These are phyloP conservation scores for Anodontia alba DNA, from an alignment of 2,888 invertebrate genomes.

Conservation along the genomic window DNA sequence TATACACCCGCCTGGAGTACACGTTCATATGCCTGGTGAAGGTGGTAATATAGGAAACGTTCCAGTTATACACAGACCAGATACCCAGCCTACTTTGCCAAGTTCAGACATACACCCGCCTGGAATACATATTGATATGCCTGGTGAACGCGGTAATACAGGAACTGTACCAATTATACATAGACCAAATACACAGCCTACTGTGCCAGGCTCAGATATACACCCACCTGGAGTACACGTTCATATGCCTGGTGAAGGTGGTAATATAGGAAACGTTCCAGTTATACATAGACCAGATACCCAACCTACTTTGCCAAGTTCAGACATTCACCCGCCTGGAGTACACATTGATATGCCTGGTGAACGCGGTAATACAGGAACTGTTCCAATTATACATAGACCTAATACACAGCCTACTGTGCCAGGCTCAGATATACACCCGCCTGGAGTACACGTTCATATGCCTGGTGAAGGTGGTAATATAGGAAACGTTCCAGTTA, in stretches of 20 bases:
- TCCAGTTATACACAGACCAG: not conserved
- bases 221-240: not conserved
- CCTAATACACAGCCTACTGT: too few relatives aligned
- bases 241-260: not conserved
- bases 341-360: not conserved
- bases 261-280: not conserved
- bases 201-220: not conserved
- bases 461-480: not conserved
- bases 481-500: not conserved
- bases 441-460: not conserved
- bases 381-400: not conserved
- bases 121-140: too few relatives aligned
- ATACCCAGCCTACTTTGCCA: too few relatives aligned
- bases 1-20: not conserved
- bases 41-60: not conserved
- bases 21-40: not conserved
- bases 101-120: too few relatives aligned
- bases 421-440: not conserved
- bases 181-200: not conserved
- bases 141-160: too few relatives aligned
- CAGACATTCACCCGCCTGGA: not conserved
- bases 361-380: not conserved
- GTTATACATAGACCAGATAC: not conserved
- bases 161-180: too few relatives aligned
- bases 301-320: too few relatives aligned